These are phyloP conservation scores for Lethenteron reissneri DNA, from an alignment of 2,113 vertebrate genomes.

Conservation along the genomic window DNA sequence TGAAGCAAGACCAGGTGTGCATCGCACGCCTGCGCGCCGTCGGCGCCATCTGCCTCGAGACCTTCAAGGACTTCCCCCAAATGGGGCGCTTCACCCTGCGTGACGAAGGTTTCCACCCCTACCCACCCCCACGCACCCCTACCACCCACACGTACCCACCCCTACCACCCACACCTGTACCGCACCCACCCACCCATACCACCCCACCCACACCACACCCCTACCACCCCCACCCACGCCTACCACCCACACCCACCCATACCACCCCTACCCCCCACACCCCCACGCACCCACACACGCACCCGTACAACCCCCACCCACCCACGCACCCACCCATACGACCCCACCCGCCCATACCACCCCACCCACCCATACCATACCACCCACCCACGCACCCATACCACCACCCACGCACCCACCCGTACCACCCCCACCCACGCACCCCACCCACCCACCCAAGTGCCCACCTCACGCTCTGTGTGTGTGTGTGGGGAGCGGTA, in stretches of 20 bases:
- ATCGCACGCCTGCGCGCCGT: slow-evolving; percentile 78
- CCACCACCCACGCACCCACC: too few species aligned
- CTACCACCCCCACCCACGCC: too few species aligned
- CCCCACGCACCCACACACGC: too few species aligned
- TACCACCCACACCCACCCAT: too few species aligned
- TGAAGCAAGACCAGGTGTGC: slow-evolving; percentile 97
- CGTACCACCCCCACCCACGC: neutral
- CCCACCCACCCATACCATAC: too few species aligned
- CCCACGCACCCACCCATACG: too few species aligned
- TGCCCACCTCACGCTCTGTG: neutral
- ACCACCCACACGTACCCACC: neutral
- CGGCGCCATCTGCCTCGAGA: slow-evolving; percentile 94
- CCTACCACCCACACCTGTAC: neutral
- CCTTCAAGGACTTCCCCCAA: slow-evolving; percentile 98
- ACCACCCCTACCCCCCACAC: too few species aligned
- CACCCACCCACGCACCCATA: too few species aligned
- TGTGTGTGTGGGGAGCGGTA: neutral
- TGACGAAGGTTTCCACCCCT: slow-evolving; percentile 55
- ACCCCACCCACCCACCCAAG: neutral
- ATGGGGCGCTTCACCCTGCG: slow-evolving; percentile 94
- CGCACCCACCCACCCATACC: neutral
- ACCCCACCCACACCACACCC: too few species aligned
- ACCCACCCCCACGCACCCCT: neutral
- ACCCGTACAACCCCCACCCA: too few species aligned
- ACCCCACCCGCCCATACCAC: too few species aligned